Base-by-base conservation (phyloP, 1,140 invertebrate species). In the Tachypleus tridentatus region DNA sequence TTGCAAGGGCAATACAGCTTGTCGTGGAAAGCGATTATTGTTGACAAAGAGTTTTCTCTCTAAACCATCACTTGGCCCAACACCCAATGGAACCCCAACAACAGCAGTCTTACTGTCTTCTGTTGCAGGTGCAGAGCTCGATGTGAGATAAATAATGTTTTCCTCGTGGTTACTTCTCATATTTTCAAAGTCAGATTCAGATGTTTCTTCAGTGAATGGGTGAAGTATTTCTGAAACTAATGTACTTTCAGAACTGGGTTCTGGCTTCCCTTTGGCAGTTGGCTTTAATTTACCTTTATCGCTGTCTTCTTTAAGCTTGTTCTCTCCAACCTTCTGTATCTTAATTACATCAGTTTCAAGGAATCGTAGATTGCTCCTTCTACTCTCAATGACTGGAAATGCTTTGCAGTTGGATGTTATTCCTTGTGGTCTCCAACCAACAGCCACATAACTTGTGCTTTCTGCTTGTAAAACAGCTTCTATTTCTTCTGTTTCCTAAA, bases 391-490 rank as follows among this genome's bases (percentile, higher is more conserved):
- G 1, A 57, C 2, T 47, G 68, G 68, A 60, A 70, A 70, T 9
- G 66, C 64, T 61, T 70, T 70, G 56, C 68, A 70, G 10, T 51
- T 11, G 50, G 54, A 57, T 29, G 67, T 59, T 4, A 70, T 64
- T 50, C 74, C 69, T 62, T 60, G 10, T 5, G 91, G 90, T 68
- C 89, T 77, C 89, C 89, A 92, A 7, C 90, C 90, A 7, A 93
- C 57, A 67, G 85, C 91, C n/a, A 87, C 85, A 80, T 92, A 96
- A 9, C 87, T 88, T 1, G 86, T 88, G 2, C 88, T 84, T 71
- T 93, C 91, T 4, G 87, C 88, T 48, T 88, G 82, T 71, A 93
- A 82, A 1, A 93, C 82, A 11, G 93, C 80, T 77, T 96, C 92
- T 5, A 96, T 78, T 78, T 95, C 91, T 49, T 84, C 83, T 9